Evolutionary conservation across 2,888 invertebrate genomes (phyloP), one percentile per base, ranked within the genome.

Genomic region (Synanthedon tipuliformis): DNA sequence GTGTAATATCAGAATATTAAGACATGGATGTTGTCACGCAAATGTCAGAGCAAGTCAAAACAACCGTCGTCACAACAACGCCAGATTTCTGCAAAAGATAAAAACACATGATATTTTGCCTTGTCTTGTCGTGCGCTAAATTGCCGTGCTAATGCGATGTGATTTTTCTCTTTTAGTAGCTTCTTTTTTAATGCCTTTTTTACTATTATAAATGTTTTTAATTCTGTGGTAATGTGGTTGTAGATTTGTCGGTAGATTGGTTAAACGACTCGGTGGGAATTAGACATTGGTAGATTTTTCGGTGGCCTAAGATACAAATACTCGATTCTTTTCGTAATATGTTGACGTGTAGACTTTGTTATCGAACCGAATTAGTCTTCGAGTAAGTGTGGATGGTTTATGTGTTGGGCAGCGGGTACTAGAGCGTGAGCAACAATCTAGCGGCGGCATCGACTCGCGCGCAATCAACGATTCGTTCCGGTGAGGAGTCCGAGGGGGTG

Each of bases 391-490:
- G 27, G 40, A 48, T 48, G 50, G 41, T 41, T 15, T n/a, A 59
- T 45, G n/a, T 45, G 15, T 15, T 45, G n/a, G 45, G 45, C 15
- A 13, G 45, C 45, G 68, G 59, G 62, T 69, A 71, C 58, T 66
- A 65, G 68, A 77, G 71, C 78, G 74, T 78, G 70, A 71, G 74
- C 69, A 65, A 76, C 78, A 80, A 80, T 82, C 81, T 77, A 65
- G 72, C 74, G 71, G 75, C 81, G 79, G 81, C 76, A 81, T 81
- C 76, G 60, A 62, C 71, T 71, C 75, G 62, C 68, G 75, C 74
- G 84, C 81, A 85, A 86, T 86, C 85, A 84, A 70, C 83, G 73
- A 85, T 86, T 86, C 81, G 85, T 84, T 81, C 80, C 84, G 74
- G 75, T 61, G 65, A 62, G 59, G 56, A 55, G 62, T 59, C 34